phyloP scores from a whole-genome alignment of 2,888 invertebrate species.

The Acleris laterana region DNA sequence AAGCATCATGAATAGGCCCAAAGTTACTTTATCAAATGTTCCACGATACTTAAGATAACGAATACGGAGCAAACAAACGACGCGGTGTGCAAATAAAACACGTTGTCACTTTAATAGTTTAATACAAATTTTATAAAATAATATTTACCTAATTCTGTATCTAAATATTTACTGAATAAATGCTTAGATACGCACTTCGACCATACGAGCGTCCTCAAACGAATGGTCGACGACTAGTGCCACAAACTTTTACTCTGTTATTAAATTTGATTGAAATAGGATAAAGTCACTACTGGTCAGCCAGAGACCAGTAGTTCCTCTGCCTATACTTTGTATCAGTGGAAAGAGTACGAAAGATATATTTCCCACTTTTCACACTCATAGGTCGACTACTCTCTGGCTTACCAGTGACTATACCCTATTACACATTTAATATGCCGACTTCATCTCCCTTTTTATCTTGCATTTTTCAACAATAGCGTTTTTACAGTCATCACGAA shows the following conservation, averaged over 20 bases:
- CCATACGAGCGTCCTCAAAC: conserved; percentile 19
- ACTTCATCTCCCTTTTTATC: neutral
- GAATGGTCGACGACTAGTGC: conserved; percentile 1
- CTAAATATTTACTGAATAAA: conserved; percentile 30
- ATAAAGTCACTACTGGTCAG: too few relatives aligned
- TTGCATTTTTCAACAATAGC: too few relatives aligned
- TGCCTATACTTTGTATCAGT: too few relatives aligned
- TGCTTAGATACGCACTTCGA: conserved; percentile 14
- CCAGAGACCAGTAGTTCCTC: too few relatives aligned
- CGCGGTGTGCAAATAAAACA: conserved; percentile 24
- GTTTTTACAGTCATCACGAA: too few relatives aligned
- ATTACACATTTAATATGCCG: neutral
- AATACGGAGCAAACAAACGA: conserved; percentile 2
- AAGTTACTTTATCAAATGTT: too few relatives aligned
- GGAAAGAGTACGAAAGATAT: too few relatives aligned
- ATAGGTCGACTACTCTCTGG: too few relatives aligned
- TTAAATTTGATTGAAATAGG: too few relatives aligned
- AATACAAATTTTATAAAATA: conserved; percentile 32
- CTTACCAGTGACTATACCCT: too few relatives aligned
- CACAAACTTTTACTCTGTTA: conserved; percentile 3
- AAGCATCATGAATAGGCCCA: too few relatives aligned
- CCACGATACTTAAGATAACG: neutral
- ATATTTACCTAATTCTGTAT: conserved; percentile 19
- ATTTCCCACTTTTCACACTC: too few relatives aligned
- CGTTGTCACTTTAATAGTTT: conserved; percentile 13